Base-by-base conservation (phyloP, 2,797 vertebrate species). In the Myotis daubentonii region DNA sequence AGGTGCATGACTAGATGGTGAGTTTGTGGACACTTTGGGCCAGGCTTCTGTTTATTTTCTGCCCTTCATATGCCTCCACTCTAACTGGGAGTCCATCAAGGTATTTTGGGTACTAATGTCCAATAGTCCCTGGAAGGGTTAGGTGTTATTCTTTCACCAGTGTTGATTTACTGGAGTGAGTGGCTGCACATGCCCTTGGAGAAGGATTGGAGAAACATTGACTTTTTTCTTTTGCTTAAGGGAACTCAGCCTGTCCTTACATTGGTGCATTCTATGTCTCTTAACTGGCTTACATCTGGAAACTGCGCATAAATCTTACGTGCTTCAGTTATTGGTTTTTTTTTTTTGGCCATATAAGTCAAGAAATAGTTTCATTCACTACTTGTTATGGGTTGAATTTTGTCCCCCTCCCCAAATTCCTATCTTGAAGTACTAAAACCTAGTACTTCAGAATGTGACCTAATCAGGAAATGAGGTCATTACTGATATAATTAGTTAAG, bases 11-110 rank as follows among this genome's bases (percentile, higher is more conserved):
- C 28, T 62, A 88, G 74, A 79, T 89, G 60, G 66, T 70, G 33
- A 25, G 25, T 57, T 57, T 83, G 19, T 5, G 62, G 76, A 89
- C 41, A 11, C 75, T 53, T 3, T 80, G 47, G 75, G 28, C 36
- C 11, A 75, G 13, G 55, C 55, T 5, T 91, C 22, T 36, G 49
- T 89, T 94, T 93, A 20, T 95, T 84, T 44, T 83, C 51, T 94
- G 49, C 7, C 30, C 2, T 89, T 15, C 23, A 38, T 80, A 81
- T 70, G 28, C 3, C 84, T 65, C 44, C 5, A 28, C 47, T 94
- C 22, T 55, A 57, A 79, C 5, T 78, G 30, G 79, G 71, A 91
- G 38, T 36, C 33, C 55, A 41, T 71, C 60, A 83, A 51, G 38
- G 9, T 90, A 8, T 51, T 94, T 91, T 78, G 83, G 53, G 47